Percentiles rank a stretch among this genome's conserved stretches.
These are phyloP conservation scores for Erebia epiphron DNA, from an alignment of 2,888 invertebrate genomes.

Conservation along the genomic window DNA sequence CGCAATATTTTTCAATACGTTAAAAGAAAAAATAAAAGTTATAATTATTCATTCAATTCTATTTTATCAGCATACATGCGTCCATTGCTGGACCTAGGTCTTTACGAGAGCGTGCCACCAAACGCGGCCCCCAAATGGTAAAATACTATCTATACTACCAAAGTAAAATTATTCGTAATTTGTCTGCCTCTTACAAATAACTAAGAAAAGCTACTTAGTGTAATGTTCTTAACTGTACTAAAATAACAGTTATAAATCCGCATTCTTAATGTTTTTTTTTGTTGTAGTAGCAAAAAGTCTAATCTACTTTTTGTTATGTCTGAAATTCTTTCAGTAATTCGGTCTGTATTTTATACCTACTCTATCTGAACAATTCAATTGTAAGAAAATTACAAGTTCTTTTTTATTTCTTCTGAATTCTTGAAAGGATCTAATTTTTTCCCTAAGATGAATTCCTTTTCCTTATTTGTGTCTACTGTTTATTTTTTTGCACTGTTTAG, in stretches of 20 bases:
- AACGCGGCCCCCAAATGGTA: no score
- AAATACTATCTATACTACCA: no score
- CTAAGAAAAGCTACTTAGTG: no score
- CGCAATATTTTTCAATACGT: not conserved
- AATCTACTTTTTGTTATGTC: slow-evolving; percentile 22
- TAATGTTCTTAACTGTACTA: slow-evolving; percentile 8
- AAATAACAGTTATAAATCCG: slow-evolving; percentile 6
- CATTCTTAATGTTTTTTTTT: slow-evolving; percentile 6
- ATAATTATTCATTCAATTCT: no score
- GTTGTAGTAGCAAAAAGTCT: slow-evolving; percentile 11
- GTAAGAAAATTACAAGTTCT: slow-evolving; percentile 14
- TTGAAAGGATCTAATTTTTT: slow-evolving; percentile 20
- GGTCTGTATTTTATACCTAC: slow-evolving; percentile 9
- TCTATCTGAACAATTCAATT: slow-evolving; percentile 5
- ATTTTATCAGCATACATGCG: no score
- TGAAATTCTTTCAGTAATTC: slow-evolving; percentile 20
- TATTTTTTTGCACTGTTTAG: slow-evolving; percentile 3
- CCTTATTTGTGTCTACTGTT: not conserved
- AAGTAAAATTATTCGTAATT: no score
- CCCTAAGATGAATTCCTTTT: not conserved
- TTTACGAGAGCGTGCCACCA: no score
- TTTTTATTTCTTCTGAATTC: slow-evolving; percentile 17
- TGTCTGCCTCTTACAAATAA: no score
- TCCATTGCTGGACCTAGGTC: no score
- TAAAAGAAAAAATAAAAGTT: not conserved